These are phyloP conservation scores for Dorcus hopei DNA, from an alignment of 2,888 invertebrate species.

Conservation along the genomic window DNA sequence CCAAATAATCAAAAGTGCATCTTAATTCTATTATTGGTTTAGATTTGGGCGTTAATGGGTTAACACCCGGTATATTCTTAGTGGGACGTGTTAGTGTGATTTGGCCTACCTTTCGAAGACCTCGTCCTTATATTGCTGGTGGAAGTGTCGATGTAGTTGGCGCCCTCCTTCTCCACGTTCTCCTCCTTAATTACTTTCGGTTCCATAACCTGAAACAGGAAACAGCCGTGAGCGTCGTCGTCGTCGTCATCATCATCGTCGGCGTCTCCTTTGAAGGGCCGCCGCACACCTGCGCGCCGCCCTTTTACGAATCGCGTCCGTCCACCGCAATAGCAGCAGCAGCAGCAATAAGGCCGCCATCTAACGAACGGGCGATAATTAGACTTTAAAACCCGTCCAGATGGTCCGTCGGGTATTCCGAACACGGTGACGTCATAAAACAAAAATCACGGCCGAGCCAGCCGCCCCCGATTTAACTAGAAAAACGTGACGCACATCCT, in stretches of 20 bases:
- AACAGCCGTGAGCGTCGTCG: too few relatives aligned
- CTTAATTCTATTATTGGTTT: too few relatives aligned
- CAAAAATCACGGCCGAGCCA: slow-evolving; percentile 40
- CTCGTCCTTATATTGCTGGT: slow-evolving; percentile 32
- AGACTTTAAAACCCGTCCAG: slow-evolving; percentile 34
- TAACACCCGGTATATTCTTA: too few relatives aligned
- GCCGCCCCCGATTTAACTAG: slow-evolving; percentile 42
- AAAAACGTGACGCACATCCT: slow-evolving; percentile 49
- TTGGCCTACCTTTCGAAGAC: slow-evolving; percentile 37
- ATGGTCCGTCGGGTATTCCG: slow-evolving; percentile 38
- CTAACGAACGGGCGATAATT: slow-evolving; percentile 31
- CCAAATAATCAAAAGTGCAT: too few relatives aligned
- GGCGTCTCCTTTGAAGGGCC: too few relatives aligned
- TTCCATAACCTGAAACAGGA: slow-evolving; percentile 54
- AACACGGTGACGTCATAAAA: slow-evolving; percentile 47
- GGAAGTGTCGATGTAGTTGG: slow-evolving; percentile 36
- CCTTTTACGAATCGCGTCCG: not conserved
- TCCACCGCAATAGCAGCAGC: too few relatives aligned
- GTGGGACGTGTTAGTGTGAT: too few relatives aligned
- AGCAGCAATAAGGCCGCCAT: slow-evolving; percentile 3
- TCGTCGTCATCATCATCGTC: too few relatives aligned
- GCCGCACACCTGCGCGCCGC: slow-evolving; percentile 12
- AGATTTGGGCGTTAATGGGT: too few relatives aligned
- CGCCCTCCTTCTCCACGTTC: slow-evolving; percentile 54
- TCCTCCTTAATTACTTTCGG: slow-evolving; percentile 62